Evolutionary conservation across 2,888 invertebrate genomes (phyloP), one percentile per base, ranked within the genome.

Genomic region (Torymus tubicola): DNA sequence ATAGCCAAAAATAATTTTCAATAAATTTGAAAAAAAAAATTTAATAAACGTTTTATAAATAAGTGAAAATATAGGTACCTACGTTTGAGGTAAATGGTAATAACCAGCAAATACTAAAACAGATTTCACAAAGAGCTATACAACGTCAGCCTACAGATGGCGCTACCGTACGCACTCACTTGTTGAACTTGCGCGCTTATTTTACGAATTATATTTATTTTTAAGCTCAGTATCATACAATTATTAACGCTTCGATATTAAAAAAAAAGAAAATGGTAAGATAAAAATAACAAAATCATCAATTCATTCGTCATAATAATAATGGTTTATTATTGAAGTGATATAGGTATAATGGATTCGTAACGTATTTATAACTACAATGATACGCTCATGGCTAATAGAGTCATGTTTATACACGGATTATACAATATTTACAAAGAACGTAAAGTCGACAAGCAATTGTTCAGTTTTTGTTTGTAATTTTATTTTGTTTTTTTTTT

Each of bases 391-490:
- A 88, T 87, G 88, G 86, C 87, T 89, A 88, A 85, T 87, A 86
- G 86, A 88, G 85, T 90, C 86, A 89, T 89, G 86, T 90, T 90
- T 90, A 89, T 90, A 90, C 90, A 90, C 87, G 88, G 89, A 90
- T 90, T 90, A 90, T 90, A 90, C 90, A 90, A 89, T 90, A 90
- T 90, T 85, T 90, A 90, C 90, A 90, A 86, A 88, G 68, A 88
- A 89, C 87, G 86, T 86, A 89, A 85, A 87, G 86, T 88, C 85
- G 84, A 88, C 85, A 88, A 89, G 89, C 87, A 87, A 87, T 86
- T 86, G 84, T 83, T 85, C 83, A 80, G 60, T 79, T 80, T 80
- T 83, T 64, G 24, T 42, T 83, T 64, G 24, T 80, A 73, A 55
- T 63, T 58, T 83, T 82, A 82, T 80, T 79, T 71, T 73, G 65